Conservation (phyloP, 2,888 invertebrate genomes). For the Patella depressa region DNA sequence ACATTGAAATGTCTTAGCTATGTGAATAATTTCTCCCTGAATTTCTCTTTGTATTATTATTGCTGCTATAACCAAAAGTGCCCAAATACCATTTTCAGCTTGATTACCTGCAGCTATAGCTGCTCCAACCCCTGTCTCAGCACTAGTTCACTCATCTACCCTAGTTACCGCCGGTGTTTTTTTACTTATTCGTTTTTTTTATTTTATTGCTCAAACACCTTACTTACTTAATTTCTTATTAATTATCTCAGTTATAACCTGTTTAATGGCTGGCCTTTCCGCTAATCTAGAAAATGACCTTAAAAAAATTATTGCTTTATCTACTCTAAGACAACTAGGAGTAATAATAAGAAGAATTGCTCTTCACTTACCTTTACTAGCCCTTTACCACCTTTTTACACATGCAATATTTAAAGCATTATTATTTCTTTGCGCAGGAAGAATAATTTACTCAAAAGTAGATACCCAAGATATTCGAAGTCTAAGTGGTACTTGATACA, state of each 20-base stretch:
- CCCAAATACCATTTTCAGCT: conserved; percentile 85
- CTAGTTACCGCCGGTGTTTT: conserved; percentile 84
- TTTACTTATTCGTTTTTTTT: conserved; percentile 81
- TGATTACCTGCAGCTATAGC: conserved; percentile 84
- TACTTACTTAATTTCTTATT: conserved; percentile 74
- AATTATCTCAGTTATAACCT: conserved; percentile 72
- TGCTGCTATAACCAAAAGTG: conserved; percentile 82
- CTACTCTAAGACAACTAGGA: conserved; percentile 82
- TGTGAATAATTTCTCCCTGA: conserved; percentile 71
- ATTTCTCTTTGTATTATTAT: conserved; percentile 72
- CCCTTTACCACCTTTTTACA: conserved; percentile 81
- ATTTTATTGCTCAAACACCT: conserved; percentile 71
- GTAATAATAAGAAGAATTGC: conserved; percentile 80
- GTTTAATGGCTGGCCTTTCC: conserved; percentile 64
- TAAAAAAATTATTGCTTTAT: conserved; percentile 85
- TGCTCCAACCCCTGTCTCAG: conserved; percentile 83
- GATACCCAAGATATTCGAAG: conserved; percentile 81
- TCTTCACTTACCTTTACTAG: conserved; percentile 75
- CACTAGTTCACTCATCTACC: conserved; percentile 84
- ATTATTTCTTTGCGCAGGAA: conserved; percentile 81
- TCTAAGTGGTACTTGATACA: conserved; percentile 41
- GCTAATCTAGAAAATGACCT: conserved; percentile 75
- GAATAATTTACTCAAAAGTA: conserved; percentile 78
- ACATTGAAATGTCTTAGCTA: conserved; percentile 71
- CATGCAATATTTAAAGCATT: conserved; percentile 85